Percentiles rank a stretch among this genome's conserved stretches.
Evolutionary conservation across 2,888 invertebrate genomes (phyloP).

Genomic region (Bhutanitis thaidina): DNA sequence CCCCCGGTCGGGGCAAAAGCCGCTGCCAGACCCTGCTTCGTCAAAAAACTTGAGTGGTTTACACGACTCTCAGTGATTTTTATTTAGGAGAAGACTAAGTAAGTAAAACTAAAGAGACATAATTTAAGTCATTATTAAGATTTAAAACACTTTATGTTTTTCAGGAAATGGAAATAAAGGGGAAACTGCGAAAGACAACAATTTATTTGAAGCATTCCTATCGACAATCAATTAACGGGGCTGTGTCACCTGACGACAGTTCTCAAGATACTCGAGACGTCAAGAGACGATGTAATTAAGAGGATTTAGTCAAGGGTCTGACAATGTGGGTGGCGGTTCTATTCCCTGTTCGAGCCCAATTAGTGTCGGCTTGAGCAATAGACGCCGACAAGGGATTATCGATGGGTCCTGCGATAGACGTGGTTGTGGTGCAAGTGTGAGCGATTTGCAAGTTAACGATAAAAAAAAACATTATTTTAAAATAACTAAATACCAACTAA

Average conservation of each 20-base stretch:
- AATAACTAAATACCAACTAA: no score
- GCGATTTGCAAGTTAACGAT: slow-evolving; percentile 30
- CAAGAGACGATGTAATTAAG: slow-evolving; percentile 36
- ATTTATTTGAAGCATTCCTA: not conserved
- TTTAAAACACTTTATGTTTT: no score
- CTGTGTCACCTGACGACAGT: slow-evolving; percentile 28
- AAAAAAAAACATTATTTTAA: not conserved
- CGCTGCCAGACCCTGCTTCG: no score
- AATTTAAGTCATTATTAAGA: no score
- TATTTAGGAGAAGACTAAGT: no score
- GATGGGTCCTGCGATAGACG: slow-evolving; percentile 11
- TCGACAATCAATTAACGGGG: slow-evolving; percentile 1
- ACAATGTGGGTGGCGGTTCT: slow-evolving; percentile 34
- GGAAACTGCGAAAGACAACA: no score
- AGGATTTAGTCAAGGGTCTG: slow-evolving; percentile 27
- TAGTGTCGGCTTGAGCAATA: slow-evolving; percentile 39
- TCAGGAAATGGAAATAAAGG: no score
- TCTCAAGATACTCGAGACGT: slow-evolving; percentile 25
- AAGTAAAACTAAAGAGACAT: no score
- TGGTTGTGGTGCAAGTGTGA: slow-evolving; percentile 26
- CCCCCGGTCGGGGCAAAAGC: no score
- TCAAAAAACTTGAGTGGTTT: no score
- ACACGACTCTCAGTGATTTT: no score
- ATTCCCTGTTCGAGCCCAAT: slow-evolving; percentile 36
- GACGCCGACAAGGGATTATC: slow-evolving; percentile 33